A percentile compares a stretch with the other conserved stretches of the same genome.
Conservation (phyloP, 2,113 vertebrate genomes). For the Carettochelys insculpta region DNA sequence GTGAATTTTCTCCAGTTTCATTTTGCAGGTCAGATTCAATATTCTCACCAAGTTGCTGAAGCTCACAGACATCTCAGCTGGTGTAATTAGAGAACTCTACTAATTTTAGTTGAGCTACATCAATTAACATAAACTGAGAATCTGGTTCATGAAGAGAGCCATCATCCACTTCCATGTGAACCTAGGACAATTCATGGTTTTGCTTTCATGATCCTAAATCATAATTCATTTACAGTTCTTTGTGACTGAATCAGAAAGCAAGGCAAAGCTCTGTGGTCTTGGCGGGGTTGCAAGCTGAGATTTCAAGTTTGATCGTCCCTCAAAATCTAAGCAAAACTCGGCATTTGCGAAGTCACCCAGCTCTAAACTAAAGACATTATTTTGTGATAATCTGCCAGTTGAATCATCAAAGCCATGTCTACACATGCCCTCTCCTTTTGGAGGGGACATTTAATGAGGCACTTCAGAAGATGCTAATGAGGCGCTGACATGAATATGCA, state of each 20-base stretch:
- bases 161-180: constrained; percentile 8
- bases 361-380: neutral
- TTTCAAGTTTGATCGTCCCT: neutral
- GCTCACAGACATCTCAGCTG: neutral
- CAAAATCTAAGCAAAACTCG: neutral
- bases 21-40: neutral
- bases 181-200: neutral
- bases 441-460: too few relatives aligned
- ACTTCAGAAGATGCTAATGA: too few relatives aligned
- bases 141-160: neutral
- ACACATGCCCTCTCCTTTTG: too few relatives aligned
- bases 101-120: neutral
- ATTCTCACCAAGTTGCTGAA: neutral
- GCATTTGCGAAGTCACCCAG: neutral
- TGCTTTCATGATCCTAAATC: neutral
- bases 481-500: too few relatives aligned
- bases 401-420: too few relatives aligned
- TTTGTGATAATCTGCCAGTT: neutral
- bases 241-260: neutral
- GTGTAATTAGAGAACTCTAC: neutral
- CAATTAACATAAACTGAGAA: neutral
- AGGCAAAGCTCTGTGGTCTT: neutral
- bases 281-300: neutral
- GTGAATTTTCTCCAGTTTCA: too few relatives aligned
- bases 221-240: neutral